Evolutionary conservation across 2,888 invertebrate species (phyloP).

Genomic region (Physocephala rufipes): DNA sequence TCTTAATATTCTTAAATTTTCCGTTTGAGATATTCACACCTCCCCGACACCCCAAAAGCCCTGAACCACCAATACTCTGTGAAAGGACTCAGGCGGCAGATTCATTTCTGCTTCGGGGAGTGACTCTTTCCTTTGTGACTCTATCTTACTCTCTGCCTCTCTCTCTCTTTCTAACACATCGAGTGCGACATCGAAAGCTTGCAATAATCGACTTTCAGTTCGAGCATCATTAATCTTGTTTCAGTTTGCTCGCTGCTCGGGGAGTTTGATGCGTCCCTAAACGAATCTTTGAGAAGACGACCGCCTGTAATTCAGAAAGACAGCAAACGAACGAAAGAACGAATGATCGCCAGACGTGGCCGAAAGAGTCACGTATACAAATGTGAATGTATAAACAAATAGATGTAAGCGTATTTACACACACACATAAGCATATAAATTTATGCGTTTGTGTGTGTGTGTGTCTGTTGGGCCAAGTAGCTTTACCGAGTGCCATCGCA

Average conservation of each 20-base stretch:
- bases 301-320: too few species aligned
- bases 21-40: neutral
- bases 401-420: too few species aligned
- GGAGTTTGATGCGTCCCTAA: conserved; percentile 26
- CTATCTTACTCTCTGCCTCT: too few species aligned
- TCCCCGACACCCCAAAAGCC: too few species aligned
- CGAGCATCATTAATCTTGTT: conserved; percentile 55
- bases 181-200: conserved; percentile 23
- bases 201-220: conserved; percentile 41
- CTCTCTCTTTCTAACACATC: too few species aligned
- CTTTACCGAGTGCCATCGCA: conserved; percentile 10
- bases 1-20: conserved; percentile 1
- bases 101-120: too few species aligned
- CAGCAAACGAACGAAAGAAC: too few species aligned
- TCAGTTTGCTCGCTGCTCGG: conserved; percentile 8
- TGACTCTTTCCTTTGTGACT: too few species aligned
- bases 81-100: too few species aligned
- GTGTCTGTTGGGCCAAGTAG: neutral
- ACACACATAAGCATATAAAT: neutral
- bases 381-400: neutral
- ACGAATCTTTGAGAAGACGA: neutral
- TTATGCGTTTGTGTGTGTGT: conserved; percentile 25
- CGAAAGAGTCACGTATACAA: conserved; percentile 5
- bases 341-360: too few species aligned
- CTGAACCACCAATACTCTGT: too few species aligned